Conservation (phyloP, 2,113 vertebrate species). For the Brachirus orientalis region DNA sequence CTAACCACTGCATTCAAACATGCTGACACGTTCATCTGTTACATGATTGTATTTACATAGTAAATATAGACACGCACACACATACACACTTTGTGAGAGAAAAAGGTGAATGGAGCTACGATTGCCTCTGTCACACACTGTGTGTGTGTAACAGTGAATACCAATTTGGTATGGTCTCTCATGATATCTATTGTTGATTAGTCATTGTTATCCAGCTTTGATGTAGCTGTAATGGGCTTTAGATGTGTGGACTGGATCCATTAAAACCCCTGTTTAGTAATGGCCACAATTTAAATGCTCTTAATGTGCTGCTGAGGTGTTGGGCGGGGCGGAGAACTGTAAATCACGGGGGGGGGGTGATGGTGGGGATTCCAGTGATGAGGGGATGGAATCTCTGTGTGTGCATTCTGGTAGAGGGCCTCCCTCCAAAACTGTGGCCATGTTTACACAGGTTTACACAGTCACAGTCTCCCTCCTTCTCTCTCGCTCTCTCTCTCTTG, state of each 20-base stretch:
- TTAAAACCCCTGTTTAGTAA: conserved; percentile 79
- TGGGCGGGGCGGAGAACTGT: conserved; percentile 66
- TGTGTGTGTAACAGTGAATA: conserved; percentile 52
- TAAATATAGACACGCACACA: conserved; percentile 10
- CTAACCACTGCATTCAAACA: background rate
- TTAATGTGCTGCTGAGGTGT: conserved; percentile 75
- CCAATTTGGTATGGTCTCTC: conserved; percentile 72
- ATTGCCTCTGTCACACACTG: conserved; percentile 34
- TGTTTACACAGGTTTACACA: conserved; percentile 73
- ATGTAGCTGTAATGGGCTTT: conserved; percentile 78
- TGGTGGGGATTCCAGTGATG: conserved; percentile 40
- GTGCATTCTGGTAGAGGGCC: conserved; percentile 59
- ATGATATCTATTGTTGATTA: conserved; percentile 79
- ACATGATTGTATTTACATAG: background rate
- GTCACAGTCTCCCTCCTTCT: background rate
- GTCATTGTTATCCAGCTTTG: conserved; percentile 77
- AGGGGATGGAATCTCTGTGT: conserved; percentile 66
- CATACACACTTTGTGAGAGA: background rate
- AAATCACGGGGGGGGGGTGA: conserved; percentile 59
- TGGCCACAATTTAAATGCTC: conserved; percentile 76
- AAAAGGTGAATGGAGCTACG: conserved; percentile 49
- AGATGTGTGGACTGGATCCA: conserved; percentile 71
- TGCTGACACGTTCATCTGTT: background rate
- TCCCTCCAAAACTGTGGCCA: conserved; percentile 57
- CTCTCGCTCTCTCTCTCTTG: conserved; percentile 10